Percentiles rank a stretch among this genome's conserved stretches.
Conservation (phyloP, 2,888 invertebrate species). For the Drosophila phalerata region DNA sequence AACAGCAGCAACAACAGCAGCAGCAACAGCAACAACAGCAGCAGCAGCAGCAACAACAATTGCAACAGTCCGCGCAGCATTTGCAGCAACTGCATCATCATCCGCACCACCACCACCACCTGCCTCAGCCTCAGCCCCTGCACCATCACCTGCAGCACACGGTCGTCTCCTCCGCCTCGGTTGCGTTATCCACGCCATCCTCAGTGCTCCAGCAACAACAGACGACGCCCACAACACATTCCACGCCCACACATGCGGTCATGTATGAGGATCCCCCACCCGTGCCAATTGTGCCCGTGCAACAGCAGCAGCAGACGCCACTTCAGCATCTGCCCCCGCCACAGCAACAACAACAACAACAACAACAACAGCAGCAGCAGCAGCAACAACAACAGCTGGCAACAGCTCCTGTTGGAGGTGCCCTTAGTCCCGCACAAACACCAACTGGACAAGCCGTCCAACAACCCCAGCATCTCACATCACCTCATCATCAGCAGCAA, state of each 20-base stretch:
- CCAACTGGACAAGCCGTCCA: constrained; percentile 78
- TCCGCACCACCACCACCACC: constrained; percentile 86
- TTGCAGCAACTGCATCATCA: constrained; percentile 86
- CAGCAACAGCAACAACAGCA: constrained; percentile 62
- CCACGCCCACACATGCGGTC: constrained; percentile 87
- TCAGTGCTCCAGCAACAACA: constrained; percentile 78
- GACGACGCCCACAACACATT: constrained; percentile 86
- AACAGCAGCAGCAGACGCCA: constrained; percentile 66
- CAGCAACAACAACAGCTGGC: constrained; percentile 81
- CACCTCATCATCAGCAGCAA: constrained; percentile 79
- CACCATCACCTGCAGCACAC: constrained; percentile 78
- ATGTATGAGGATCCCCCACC: constrained; percentile 87
- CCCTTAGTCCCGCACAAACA: constrained; percentile 83
- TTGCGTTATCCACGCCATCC: constrained; percentile 69
- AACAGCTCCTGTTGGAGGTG: constrained; percentile 81
- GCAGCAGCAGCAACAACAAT: constrained; percentile 85
- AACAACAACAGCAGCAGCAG: constrained; percentile 54
- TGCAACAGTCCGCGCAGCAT: constrained; percentile 83
- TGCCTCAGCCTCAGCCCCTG: constrained; percentile 86
- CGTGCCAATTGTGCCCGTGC: constrained; percentile 83
- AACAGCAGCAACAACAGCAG: constrained; percentile 63
- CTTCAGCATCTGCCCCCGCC: constrained; percentile 73
- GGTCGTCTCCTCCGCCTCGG: constrained; percentile 64
- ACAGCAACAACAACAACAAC: constrained; percentile 61
- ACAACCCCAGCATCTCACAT: constrained; percentile 78